A percentile compares a stretch with the other conserved stretches of the same genome.
Conservation (phyloP, 2,113 vertebrate genomes). For the Passer domesticus region DNA sequence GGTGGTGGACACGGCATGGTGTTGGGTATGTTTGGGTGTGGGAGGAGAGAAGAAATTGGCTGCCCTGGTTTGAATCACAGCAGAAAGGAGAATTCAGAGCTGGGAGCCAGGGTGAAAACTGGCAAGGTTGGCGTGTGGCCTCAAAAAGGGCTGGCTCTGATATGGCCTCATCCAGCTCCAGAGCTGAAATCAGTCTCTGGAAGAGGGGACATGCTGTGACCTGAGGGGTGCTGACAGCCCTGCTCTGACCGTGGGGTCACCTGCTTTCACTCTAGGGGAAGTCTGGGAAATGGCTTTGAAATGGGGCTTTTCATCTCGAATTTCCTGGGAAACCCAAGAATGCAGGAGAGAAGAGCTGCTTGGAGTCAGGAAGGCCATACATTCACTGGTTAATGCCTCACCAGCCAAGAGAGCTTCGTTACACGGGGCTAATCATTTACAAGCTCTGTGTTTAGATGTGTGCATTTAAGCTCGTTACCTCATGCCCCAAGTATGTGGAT, state of each 20-base stretch:
- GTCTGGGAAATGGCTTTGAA: not conserved
- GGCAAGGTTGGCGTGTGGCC: rapidly evolving
- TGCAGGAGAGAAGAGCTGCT: not conserved
- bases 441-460: not conserved
- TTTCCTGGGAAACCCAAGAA: not conserved
- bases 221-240: not conserved
- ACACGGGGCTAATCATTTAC: not conserved
- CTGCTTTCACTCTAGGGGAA: not conserved
- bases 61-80: not conserved
- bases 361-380: not conserved
- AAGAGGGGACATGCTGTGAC: not conserved
- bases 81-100: not conserved
- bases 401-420: not conserved
- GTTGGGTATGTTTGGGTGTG: rapidly evolving
- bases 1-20: rapidly evolving
- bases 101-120: not conserved
- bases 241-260: not conserved
- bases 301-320: not conserved
- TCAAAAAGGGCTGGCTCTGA: not conserved
- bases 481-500: not conserved
- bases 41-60: not conserved
- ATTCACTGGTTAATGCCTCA: not conserved
- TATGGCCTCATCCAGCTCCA: not conserved
- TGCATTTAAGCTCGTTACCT: not conserved
- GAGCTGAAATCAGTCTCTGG: not conserved